Conservation (phyloP, 2,113 vertebrate genomes). For the Xiphias gladius region DNA sequence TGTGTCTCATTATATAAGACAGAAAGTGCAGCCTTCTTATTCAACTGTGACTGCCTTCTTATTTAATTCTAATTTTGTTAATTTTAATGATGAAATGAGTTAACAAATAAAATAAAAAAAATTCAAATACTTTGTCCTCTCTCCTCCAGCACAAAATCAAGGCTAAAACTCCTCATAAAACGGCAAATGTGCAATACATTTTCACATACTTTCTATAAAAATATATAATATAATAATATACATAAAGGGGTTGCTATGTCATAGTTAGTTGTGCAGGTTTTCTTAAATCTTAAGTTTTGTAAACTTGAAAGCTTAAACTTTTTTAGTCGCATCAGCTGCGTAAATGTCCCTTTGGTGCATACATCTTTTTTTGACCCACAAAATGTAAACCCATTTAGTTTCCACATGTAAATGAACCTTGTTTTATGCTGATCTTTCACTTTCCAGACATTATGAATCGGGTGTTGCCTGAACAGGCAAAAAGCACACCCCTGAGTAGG, state of each 20-base stretch:
- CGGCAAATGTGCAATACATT: neutral
- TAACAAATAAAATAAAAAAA: conserved; percentile 5
- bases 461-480: neutral
- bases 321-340: neutral
- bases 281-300: neutral
- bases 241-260: neutral
- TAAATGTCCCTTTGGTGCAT: neutral
- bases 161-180: neutral
- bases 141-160: neutral
- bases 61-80: neutral
- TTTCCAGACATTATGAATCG: neutral
- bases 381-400: neutral
- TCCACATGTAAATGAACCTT: neutral
- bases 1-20: neutral
- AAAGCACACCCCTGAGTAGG: neutral
- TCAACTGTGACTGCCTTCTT: neutral
- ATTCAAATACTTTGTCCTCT: conserved; percentile 4
- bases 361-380: neutral
- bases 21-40: neutral
- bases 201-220: neutral
- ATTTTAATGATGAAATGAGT: neutral
- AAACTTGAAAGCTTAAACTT: neutral
- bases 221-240: neutral
- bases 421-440: neutral
- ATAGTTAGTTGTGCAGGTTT: neutral